A percentile compares a stretch with the other conserved stretches of the same genome.
Evolutionary conservation across 2,888 invertebrate species (phyloP).

Genomic region (Scelioninae gen. 2): DNA sequence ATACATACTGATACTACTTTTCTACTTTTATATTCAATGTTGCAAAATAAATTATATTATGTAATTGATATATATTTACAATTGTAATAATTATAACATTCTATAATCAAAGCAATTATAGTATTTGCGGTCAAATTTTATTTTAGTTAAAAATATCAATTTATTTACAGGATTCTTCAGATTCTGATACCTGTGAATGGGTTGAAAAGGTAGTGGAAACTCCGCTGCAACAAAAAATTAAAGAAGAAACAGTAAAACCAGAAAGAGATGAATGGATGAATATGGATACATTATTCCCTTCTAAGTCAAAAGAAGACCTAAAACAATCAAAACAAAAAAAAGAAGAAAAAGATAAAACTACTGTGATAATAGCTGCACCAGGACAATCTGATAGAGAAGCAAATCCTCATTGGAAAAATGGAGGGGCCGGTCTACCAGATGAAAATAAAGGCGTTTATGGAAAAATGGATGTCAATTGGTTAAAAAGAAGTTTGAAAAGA

Average conservation of each 20-base stretch:
- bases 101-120: too few species aligned
- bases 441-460: conserved; percentile 65
- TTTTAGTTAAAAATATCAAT: not conserved
- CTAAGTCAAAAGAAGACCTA: conserved; percentile 70
- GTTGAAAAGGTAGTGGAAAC: conserved; percentile 46
- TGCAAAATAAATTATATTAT: too few species aligned
- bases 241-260: conserved; percentile 62
- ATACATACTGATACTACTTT: too few species aligned
- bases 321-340: conserved; percentile 74
- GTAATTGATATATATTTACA: too few species aligned
- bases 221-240: conserved; percentile 16
- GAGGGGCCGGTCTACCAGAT: conserved; percentile 88
- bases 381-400: conserved; percentile 85
- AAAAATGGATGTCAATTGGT: conserved; percentile 74
- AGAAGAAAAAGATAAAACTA: conserved; percentile 77
- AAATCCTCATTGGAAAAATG: conserved; percentile 95
- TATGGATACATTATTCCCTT: conserved; percentile 77
- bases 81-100: too few species aligned
- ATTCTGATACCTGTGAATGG: conserved; percentile 37
- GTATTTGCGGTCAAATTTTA: too few species aligned
- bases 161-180: conserved; percentile 7
- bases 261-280: conserved; percentile 89
- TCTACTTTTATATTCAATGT: too few species aligned
- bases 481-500: conserved; percentile 77
- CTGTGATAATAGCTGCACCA: conserved; percentile 81